phyloP scores from a whole-genome alignment of 2,113 vertebrate genomes.

The Dermatemys mawii region DNA sequence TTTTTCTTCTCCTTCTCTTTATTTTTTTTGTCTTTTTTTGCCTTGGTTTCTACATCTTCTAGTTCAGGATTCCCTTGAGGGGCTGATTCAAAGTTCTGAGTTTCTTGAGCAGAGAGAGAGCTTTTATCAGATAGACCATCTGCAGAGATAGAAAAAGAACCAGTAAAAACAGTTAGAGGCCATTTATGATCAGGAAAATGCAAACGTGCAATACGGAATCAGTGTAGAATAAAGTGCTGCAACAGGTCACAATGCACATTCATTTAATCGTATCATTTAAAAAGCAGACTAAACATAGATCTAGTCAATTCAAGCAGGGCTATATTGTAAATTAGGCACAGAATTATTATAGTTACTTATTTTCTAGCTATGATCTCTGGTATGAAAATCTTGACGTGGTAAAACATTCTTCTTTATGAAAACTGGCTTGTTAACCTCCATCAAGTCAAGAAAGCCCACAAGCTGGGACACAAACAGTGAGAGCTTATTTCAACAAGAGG shows the following conservation, averaged over 20 bases:
- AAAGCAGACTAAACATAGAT: conserved; percentile 26
- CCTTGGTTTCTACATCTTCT: conserved; percentile 78
- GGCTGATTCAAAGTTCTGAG: conserved; percentile 83
- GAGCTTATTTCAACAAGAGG: conserved; percentile 42
- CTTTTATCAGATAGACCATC: conserved; percentile 91
- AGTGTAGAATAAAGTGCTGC: neutral
- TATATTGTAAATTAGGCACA: conserved; percentile 14
- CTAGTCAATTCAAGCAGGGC: conserved; percentile 20
- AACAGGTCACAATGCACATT: neutral
- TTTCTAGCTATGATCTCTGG: neutral
- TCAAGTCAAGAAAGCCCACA: conserved; percentile 17
- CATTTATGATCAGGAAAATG: neutral
- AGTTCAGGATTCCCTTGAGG: conserved; percentile 77
- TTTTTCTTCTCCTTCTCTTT: conserved; percentile 92
- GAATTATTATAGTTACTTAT: neutral
- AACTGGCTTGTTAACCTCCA: conserved; percentile 53
- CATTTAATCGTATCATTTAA: conserved; percentile 21
- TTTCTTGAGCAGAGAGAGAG: conserved; percentile 86
- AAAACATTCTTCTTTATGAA: conserved; percentile 9
- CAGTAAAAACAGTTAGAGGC: conserved; percentile 21
- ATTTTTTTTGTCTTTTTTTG: conserved; percentile 84
- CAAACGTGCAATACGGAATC: conserved; percentile 37
- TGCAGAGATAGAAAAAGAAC: conserved; percentile 68
- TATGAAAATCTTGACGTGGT: conserved; percentile 17
- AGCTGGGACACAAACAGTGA: conserved; percentile 39